Percentiles rank a stretch among this genome's conserved stretches.
These are phyloP conservation scores for Drosophila ohnishii DNA, from an alignment of 1,140 invertebrate species.

Conservation along the genomic window DNA sequence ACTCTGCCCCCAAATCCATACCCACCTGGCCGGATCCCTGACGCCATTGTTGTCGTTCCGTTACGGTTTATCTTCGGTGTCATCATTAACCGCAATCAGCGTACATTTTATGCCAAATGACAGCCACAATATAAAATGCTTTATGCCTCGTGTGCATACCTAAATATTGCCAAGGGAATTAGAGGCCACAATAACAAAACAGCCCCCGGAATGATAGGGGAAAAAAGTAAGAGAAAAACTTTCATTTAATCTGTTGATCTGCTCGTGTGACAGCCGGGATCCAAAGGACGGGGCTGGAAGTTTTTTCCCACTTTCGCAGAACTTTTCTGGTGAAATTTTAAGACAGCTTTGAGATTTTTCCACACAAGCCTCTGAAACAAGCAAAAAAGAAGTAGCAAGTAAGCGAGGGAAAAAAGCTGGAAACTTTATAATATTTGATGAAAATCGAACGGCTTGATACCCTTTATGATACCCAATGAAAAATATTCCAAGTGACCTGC, in stretches of 20 bases:
- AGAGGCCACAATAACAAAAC: slow-evolving; percentile 36
- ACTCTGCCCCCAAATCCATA: slow-evolving; percentile 6
- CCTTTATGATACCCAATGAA: not conserved
- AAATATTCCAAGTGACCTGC: not conserved
- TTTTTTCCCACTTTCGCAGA: slow-evolving; percentile 53
- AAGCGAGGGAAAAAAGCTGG: slow-evolving; percentile 13
- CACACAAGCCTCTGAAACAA: slow-evolving; percentile 54
- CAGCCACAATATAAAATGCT: slow-evolving; percentile 66
- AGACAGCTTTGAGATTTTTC: slow-evolving; percentile 72
- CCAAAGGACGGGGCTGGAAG: slow-evolving; percentile 16
- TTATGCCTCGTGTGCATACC: slow-evolving; percentile 55
- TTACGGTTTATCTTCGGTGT: slow-evolving; percentile 61
- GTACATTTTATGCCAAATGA: slow-evolving; percentile 64
- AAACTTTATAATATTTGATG: slow-evolving; percentile 23
- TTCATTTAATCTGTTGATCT: slow-evolving; percentile 77
- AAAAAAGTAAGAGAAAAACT: slow-evolving; percentile 50
- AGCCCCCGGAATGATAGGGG: slow-evolving; percentile 22
- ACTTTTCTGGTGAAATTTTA: slow-evolving; percentile 64
- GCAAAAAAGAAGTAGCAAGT: slow-evolving; percentile 38
- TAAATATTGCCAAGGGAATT: slow-evolving; percentile 58
- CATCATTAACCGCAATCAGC: slow-evolving; percentile 79
- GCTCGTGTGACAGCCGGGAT: slow-evolving; percentile 59
- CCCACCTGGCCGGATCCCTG: slow-evolving; percentile 1
- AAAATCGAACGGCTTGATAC: slow-evolving; percentile 13
- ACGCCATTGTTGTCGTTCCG: slow-evolving; percentile 24